These are phyloP conservation scores for Chelon auratus DNA, from an alignment of 2,797 vertebrate genomes.

Conservation along the genomic window DNA sequence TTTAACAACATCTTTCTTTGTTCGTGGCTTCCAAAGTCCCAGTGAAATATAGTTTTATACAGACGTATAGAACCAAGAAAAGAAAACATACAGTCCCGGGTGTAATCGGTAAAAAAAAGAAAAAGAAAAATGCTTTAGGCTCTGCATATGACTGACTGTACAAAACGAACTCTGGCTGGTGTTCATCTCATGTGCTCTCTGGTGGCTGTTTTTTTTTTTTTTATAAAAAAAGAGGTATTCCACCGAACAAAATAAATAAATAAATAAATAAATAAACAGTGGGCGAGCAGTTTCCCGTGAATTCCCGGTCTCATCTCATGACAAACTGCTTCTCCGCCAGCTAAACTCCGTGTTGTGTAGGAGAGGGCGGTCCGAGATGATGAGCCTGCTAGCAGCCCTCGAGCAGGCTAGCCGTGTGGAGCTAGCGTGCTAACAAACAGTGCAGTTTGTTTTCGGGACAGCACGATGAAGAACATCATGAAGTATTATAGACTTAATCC, in stretches of 20 bases:
- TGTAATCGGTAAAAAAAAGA: neutral
- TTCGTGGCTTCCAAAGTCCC: no score
- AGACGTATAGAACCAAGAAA: neutral
- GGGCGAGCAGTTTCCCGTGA: conserved; percentile 18
- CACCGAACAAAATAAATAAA: no score
- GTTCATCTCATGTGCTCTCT: neutral
- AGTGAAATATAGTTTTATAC: neutral
- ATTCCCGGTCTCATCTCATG: conserved; percentile 38
- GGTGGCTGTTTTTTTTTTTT: neutral
- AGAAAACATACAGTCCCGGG: neutral
- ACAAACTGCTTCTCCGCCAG: conserved; percentile 26
- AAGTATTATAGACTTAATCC: conserved; percentile 35
- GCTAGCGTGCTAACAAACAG: conserved; percentile 66
- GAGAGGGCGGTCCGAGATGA: conserved; percentile 73
- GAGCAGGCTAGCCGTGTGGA: conserved; percentile 54
- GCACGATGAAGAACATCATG: conserved; percentile 63
- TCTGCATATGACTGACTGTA: conserved; percentile 19
- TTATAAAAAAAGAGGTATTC: neutral
- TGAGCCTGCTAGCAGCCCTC: conserved; percentile 55
- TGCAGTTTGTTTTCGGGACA: conserved; percentile 56
- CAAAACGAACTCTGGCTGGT: neutral
- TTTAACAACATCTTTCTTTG: neutral
- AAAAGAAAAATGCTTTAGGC: conserved; percentile 4
- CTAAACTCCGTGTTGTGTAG: conserved; percentile 12
- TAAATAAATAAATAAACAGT: neutral